Base-by-base conservation (phyloP, 2,888 invertebrate species). In the Zygaena filipendulae region DNA sequence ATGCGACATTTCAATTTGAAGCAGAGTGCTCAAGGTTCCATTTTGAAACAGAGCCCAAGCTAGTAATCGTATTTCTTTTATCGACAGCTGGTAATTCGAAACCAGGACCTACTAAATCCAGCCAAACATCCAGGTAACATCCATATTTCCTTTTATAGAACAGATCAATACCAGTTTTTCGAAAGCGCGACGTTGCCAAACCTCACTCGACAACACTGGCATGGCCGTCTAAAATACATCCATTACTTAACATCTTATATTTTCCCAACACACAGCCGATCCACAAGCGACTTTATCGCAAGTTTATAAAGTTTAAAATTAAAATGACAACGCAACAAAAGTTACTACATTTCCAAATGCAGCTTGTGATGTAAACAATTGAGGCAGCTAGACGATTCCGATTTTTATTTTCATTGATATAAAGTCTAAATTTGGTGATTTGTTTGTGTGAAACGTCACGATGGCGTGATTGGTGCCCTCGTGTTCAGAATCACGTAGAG, bases 141-240 rank as follows among this genome's bases (percentile, higher is more conserved):
- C 42, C 34, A 20, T 27, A 21, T 32, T 36, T 51, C 57, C 62
- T 54, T 58, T 53, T 60, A 59, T 61, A 64, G 63, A 49, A 49
- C 49, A 56, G 59, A 67, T 68, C 69, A 55, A 68, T 68, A 64
- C 49, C 33, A 32, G 21, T 21, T n/a, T 29, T 16, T 44, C 42
- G 33, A 27, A 33, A 18, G 35, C 29, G 64, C 63, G 50, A 47
- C 55, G 64, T 64, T 64, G 64, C 64, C 64, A 56, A 40, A 52
- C 60, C 52, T 53, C 35, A 46, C 12, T 52, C 38, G 44, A 59
- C 57, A 60, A 64, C 60, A 63, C 38, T 25, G 23, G 27, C 16
- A 4, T 16, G 16, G 16, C 16, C 7, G 5, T 16, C 16, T 16
- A 16, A 21, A 12, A 21, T 12, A 3, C n/a, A n/a, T 21, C 10